phyloP scores from a whole-genome alignment of 2,888 invertebrate species.

The Coecobrya sp. region DNA sequence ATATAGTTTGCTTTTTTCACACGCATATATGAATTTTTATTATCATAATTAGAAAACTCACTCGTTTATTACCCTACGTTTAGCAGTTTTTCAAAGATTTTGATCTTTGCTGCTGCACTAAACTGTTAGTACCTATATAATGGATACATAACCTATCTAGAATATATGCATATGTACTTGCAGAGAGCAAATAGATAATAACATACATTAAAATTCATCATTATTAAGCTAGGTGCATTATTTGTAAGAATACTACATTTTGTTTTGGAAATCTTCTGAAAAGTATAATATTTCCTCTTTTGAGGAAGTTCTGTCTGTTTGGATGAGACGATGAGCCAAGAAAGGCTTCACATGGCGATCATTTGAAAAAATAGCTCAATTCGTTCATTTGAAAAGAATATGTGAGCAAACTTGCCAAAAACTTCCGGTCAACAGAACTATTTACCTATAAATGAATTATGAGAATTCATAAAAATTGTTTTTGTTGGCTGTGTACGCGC shows the following conservation, averaged over 20 bases:
- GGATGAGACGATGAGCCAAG: not conserved
- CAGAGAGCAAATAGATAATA: no score
- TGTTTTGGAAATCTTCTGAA: not conserved
- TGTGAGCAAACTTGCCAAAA: slow-evolving; percentile 5
- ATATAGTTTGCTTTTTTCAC: no score
- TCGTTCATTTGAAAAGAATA: not conserved
- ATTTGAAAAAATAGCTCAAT: not conserved
- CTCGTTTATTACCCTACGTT: not conserved
- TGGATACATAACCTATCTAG: no score
- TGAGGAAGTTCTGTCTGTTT: slow-evolving; percentile 9
- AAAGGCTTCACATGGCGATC: not conserved
- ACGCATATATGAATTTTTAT: no score
- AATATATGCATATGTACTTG: no score
- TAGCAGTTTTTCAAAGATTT: no score
- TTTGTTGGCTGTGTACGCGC: not conserved
- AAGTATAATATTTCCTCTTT: not conserved
- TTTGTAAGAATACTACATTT: no score
- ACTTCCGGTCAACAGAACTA: slow-evolving; percentile 9
- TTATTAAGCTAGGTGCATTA: no score
- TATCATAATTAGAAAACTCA: not conserved
- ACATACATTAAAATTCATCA: no score
- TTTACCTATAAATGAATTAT: not conserved
- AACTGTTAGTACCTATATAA: no score
- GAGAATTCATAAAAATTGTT: not conserved
- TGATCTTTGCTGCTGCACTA: no score